Evolutionary conservation across 2,113 vertebrate species (phyloP).

Genomic region (Hiodon alosoides): DNA sequence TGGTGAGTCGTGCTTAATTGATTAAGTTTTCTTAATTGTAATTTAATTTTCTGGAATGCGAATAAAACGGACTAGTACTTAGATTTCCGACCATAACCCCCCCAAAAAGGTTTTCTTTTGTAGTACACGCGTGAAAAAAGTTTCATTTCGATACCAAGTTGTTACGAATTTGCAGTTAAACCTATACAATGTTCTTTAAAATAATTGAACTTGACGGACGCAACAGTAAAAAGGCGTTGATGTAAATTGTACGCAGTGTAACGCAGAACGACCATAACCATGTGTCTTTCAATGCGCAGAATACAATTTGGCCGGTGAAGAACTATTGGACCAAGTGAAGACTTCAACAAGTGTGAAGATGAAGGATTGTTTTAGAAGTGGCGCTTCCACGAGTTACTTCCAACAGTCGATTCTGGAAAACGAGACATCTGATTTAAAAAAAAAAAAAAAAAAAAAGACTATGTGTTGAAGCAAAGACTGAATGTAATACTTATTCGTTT

Average conservation of each 20-base stretch:
- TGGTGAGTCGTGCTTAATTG: slow-evolving; percentile 46
- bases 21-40: background rate
- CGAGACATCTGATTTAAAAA: slow-evolving; percentile 16
- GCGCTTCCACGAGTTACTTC: slow-evolving; percentile 24
- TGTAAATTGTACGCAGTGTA: background rate
- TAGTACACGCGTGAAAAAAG: too few species aligned
- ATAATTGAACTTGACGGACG: background rate
- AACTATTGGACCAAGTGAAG: slow-evolving; percentile 58
- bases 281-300: slow-evolving; percentile 31
- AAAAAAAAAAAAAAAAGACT: slow-evolving; percentile 19
- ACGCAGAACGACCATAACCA: slow-evolving; percentile 8
- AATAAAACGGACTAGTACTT: too few species aligned
- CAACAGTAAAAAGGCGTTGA: too few species aligned
- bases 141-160: too few species aligned
- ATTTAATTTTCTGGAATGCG: too few species aligned
- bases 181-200: background rate
- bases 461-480: slow-evolving; percentile 49
- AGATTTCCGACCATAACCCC: too few species aligned
- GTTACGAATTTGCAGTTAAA: too few species aligned
- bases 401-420: slow-evolving; percentile 19
- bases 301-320: slow-evolving; percentile 43
- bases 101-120: too few species aligned
- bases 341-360: slow-evolving; percentile 53
- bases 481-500: slow-evolving; percentile 39
- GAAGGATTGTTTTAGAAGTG: slow-evolving; percentile 49